phyloP scores from a whole-genome alignment of 37 sponge, comb jelly and placozoan species.

The Aplysina aerophoba region DNA sequence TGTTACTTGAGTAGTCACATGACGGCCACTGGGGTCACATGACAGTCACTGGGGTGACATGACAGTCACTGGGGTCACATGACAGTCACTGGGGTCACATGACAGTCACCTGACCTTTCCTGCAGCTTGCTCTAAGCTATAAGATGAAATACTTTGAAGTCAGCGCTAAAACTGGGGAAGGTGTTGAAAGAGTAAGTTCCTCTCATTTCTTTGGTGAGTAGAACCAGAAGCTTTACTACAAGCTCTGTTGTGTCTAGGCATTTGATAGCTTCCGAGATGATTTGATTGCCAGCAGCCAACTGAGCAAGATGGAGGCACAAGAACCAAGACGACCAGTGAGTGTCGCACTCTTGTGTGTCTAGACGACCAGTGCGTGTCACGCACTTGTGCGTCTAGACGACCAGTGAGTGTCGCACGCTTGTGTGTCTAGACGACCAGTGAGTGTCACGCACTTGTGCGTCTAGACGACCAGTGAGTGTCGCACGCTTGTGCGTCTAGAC shows the following conservation, averaged over 20 bases:
- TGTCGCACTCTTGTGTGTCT: too few species aligned
- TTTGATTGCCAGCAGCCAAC: background rate
- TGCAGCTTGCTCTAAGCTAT: constrained; percentile 40
- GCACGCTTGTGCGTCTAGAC: too few species aligned
- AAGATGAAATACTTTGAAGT: constrained; percentile 66
- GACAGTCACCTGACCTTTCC: constrained; percentile 37
- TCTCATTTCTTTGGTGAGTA: background rate
- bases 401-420: background rate
- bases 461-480: too few species aligned
- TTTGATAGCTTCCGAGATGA: constrained; percentile 19
- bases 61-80: background rate
- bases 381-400: background rate
- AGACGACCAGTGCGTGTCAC: background rate
- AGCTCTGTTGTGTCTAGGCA: background rate
- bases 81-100: background rate
- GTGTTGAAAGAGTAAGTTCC: constrained; percentile 63
- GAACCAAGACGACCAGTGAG: too few species aligned
- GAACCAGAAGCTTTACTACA: too few species aligned
- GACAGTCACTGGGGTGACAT: background rate
- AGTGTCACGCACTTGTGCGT: too few species aligned
- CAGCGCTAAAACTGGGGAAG: constrained; percentile 72
- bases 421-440: too few species aligned
- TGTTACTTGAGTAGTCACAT: background rate
- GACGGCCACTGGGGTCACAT: background rate
- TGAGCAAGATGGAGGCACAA: too few species aligned